Conservation (phyloP, 2,797 vertebrate genomes). For the Tiaroga cobitis region DNA sequence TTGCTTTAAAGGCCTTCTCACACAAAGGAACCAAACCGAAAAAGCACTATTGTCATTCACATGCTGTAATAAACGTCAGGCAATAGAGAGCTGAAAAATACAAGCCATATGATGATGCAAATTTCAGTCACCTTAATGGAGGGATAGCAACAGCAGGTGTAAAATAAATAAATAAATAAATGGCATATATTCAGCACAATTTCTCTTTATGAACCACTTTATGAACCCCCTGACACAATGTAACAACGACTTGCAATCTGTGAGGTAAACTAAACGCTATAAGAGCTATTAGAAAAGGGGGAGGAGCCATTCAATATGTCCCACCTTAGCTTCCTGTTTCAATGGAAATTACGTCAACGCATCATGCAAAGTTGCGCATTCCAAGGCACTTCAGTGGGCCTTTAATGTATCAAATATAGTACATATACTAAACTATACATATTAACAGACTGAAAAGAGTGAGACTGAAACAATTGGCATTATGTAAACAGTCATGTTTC, state of each 20-base stretch:
- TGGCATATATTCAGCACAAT: too few relatives aligned
- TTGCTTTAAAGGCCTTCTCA: neutral
- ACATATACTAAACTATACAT: neutral
- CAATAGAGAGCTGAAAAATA: neutral
- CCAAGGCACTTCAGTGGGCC: too few relatives aligned
- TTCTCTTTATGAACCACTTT: too few relatives aligned
- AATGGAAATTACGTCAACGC: too few relatives aligned
- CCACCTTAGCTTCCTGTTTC: too few relatives aligned
- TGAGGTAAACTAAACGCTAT: too few relatives aligned
- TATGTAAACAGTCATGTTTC: neutral
- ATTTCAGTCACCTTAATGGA: neutral
- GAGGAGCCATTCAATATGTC: too few relatives aligned
- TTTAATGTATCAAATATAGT: neutral
- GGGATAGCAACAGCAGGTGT: neutral
- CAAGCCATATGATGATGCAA: neutral
- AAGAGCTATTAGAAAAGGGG: too few relatives aligned
- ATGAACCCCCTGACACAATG: too few relatives aligned
- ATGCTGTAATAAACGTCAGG: neutral
- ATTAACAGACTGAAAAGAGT: neutral
- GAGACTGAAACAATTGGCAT: neutral
- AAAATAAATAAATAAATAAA: neutral
- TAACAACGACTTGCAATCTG: too few relatives aligned
- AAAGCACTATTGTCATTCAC: conserved; percentile 18
- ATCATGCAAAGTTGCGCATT: too few relatives aligned
- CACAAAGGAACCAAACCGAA: neutral